Evolutionary conservation across 2,797 vertebrate species (phyloP), one percentile per base, ranked within the genome.

Genomic region (Gila robusta): DNA sequence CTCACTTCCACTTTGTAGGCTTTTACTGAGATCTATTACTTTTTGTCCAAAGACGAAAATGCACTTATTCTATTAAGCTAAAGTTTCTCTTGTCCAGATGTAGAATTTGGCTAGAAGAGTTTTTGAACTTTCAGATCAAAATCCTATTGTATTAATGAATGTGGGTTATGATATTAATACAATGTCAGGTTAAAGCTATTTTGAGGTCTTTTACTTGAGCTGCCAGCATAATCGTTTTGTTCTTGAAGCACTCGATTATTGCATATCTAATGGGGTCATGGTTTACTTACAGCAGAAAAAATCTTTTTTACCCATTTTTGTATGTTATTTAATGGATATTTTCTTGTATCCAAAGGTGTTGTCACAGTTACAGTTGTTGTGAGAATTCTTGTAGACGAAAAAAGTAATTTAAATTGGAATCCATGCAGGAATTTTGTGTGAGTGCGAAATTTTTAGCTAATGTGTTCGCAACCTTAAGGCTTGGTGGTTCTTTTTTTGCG

Each of bases 1-100:
- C 21, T 59, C 52, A 37, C 35, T 87, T 66, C 52, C 14, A 54
- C 54, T 79, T 79, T 64, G n/a, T 64, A 35, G 77, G 70, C 64
- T 59, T 23, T 59, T 82, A 71, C 54, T 39, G 52, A 47, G 64
- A 47, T 67, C 39, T 70, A 23, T 41, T 17, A 41, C 54, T 4
- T 66, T 76, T 71, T 69, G 41, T 39, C 19, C 56, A 59, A 44
- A 56, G 19, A n/a, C 21, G 5, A 84, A 76, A 35, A 49, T 70
- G 80, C 23, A 56, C 62, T 76, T 81, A 35, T 81, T 39, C 72
- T 81, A 76, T 23, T 49, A 26, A 26, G 35, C 23, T 41, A 21
- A 56, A 71, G n/a, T 41, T 54, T 28, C 26, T 79, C 5, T 41
- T 64, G 7, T 77, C 56, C n/a, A 16, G 26, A 19, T 64, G 16